These are phyloP conservation scores for Apocrypta bakeri DNA, from an alignment of 1,140 invertebrate genomes.

Conservation along the genomic window DNA sequence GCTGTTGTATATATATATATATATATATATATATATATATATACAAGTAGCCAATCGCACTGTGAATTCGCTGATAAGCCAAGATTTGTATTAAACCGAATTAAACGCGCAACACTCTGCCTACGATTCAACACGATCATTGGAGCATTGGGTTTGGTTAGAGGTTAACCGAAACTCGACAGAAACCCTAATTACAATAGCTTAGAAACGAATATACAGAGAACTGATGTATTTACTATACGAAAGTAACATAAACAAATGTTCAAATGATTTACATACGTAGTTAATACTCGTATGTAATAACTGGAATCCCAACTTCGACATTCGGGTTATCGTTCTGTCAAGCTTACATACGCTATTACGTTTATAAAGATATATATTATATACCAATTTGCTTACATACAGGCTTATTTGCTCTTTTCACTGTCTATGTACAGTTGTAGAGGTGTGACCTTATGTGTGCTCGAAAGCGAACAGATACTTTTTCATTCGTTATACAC, in stretches of 20 bases:
- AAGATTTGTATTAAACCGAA: not conserved
- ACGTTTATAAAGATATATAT: not conserved
- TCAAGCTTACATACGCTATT: slow-evolving; percentile 14
- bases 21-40: not conserved
- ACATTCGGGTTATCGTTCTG: slow-evolving; percentile 27
- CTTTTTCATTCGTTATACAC: not conserved
- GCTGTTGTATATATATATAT: no score
- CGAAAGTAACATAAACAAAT: not conserved
- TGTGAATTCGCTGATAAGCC: not conserved
- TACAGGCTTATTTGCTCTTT: slow-evolving; percentile 18
- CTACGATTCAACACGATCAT: not conserved
- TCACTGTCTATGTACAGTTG: slow-evolving; percentile 6
- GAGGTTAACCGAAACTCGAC: not conserved
- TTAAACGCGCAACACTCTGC: no score
- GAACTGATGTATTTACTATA: slow-evolving; percentile 19
- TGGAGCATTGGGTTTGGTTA: not conserved
- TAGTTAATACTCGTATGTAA: not conserved
- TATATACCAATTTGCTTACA: slow-evolving; percentile 7
- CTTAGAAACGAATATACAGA: not conserved
- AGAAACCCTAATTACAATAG: not conserved
- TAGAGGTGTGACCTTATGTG: slow-evolving; percentile 11
- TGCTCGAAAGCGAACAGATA: not conserved
- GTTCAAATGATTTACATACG: not conserved
- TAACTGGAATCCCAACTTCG: slow-evolving; percentile 33
- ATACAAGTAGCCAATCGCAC: not conserved